Evolutionary conservation across 1,140 invertebrate species (phyloP), one percentile per base, ranked within the genome.

Genomic region (Hormaphis cornu): DNA sequence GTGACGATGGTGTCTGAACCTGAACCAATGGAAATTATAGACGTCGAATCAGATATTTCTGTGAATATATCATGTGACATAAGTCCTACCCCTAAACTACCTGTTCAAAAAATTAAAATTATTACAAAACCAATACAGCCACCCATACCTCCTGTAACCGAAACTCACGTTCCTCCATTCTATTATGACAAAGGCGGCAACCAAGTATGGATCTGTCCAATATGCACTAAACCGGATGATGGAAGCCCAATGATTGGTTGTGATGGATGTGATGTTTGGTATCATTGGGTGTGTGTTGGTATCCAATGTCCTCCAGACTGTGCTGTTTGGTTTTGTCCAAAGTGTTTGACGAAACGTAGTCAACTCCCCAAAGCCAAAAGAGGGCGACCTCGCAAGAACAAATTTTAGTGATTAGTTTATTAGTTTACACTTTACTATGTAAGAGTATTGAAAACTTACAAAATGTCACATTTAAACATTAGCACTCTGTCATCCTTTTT

Each of bases 241-340:
- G 95, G 95, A 10, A 92, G 89, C 72, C 91, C 94, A 3, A 98
- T 98, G 95, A 94, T 98, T 76, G 94, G 93, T 44, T 98, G 95
- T 81, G 95, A 97, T 80, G 88, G 87, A 50, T 98, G 95, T 80
- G 94, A 97, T 80, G 93, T 93, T n/a, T 97, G 95, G 93, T 97
- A 96, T 77, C 93, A 97, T 80, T 96, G 93, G 93, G 85, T 89
- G 10, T 97, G 95, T 78, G 91, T 97, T 14, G 91, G 91, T 8
- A 95, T 98, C 74, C 85, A 86, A 71, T 87, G 89, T n/a, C 87
- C 90, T 52, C 95, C 95, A 0, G 88, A 92, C 70, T 89, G 90
- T 30, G 91, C 93, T 74, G 84, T 91, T 75, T 98, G 95, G 94
- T 97, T 90, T 79, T 98, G 95, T 79, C 83, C 86, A 54, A 82